These are phyloP conservation scores for Asarcornis scutulata DNA, from an alignment of 2,113 vertebrate genomes.

Conservation along the genomic window DNA sequence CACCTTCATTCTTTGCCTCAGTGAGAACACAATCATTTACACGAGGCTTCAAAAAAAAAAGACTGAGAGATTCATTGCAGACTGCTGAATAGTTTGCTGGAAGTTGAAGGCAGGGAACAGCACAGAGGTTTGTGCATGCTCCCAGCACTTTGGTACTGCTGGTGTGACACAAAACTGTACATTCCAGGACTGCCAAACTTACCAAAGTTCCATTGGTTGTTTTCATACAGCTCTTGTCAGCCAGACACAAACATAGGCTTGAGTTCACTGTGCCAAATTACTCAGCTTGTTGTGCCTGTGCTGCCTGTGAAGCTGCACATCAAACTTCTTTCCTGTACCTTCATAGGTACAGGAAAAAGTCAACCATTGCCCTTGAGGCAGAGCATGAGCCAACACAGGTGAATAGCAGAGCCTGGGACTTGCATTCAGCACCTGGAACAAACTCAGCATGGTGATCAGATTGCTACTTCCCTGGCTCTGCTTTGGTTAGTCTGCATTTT, in stretches of 20 bases:
- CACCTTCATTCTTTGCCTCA: not conserved
- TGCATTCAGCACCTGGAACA: fast-evolving
- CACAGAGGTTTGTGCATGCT: not conserved
- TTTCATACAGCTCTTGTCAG: not conserved
- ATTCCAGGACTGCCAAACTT: not conserved
- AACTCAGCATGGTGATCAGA: not conserved
- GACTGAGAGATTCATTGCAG: not conserved
- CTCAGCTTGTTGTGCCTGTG: not conserved
- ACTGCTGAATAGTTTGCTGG: not conserved
- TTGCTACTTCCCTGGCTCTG: not conserved
- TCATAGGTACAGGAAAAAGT: not conserved
- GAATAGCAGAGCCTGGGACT: not conserved
- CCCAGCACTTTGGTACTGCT: not conserved
- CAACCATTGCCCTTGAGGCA: fast-evolving
- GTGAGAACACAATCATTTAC: not conserved
- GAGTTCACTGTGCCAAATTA: not conserved
- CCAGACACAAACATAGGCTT: not conserved
- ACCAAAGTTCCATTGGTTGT: not conserved
- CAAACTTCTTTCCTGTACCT: not conserved
- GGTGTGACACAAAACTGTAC: not conserved
- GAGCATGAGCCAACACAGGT: not conserved
- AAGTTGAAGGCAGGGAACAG: not conserved
- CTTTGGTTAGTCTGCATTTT: not conserved
- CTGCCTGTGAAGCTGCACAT: not conserved
- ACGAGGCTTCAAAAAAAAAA: not conserved